Evolutionary conservation across 1,140 invertebrate genomes (phyloP), one percentile per base, ranked within the genome.

Genomic region (Dolichoris vasculosae): DNA sequence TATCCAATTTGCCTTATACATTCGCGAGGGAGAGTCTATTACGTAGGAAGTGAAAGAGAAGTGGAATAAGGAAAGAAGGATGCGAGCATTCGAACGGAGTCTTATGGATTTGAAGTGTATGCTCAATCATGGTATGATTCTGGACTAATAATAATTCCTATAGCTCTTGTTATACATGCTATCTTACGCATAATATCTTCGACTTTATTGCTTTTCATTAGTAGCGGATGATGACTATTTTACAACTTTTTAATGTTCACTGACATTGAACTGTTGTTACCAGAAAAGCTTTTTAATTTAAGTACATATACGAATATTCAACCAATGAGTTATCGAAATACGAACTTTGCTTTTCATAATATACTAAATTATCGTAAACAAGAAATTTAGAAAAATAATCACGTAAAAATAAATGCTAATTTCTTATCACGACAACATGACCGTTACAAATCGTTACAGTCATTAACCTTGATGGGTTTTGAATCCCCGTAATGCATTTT

Each of bases 161-260:
- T 46, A 46, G 43, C 43, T 13, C 6, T 7, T 6, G 43, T 13
- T 6, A 46, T 51, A 8, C 6, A 63, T 63, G 7, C 64, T 43
- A 3, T 46, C 46, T 48, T 32, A 38, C 48, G 46, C 67, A 30
- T 75, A 82, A 82, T 43, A 9, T 69, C 38, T 46, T 11, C 2
- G 81, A 82, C 32, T 75, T 82, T 59, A 59, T 35, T 32, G 32
- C 32, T 35, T 73, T 75, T 82, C 81, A 75, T 82, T 82, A 75
- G 75, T 82, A 82, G 69, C 81, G 32, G 32, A 4, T 48, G 46
- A 35, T 15, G 46, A 17, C 75, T 55, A 2, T 77, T 51, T n/a
- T 48, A 3, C 46, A 35, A 15, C 43, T 2, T 17, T 30, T 7
- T 17, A 23, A 9, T 43, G n/a, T 9, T 2, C n/a, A 73, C 55